A percentile compares a stretch with the other conserved stretches of the same genome.
phyloP scores from a whole-genome alignment of 2,113 vertebrate genomes.

The Galemys pyrenaicus region DNA sequence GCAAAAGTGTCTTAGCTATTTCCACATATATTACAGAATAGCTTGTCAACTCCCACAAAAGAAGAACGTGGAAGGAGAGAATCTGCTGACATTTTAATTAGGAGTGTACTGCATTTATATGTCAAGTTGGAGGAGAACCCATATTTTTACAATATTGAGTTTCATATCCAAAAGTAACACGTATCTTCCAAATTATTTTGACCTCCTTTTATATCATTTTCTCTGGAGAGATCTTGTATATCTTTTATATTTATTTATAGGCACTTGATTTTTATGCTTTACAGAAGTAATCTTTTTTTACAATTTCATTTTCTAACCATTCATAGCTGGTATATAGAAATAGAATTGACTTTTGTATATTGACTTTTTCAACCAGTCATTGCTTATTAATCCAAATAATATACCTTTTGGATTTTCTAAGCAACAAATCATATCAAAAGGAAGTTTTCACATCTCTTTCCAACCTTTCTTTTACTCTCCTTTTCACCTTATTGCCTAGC shows the following conservation, averaged over 20 bases:
- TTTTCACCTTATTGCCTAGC: neutral
- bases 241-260: conserved; percentile 42
- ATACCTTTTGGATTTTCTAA: neutral
- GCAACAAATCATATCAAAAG: neutral
- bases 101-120: neutral
- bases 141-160: conserved; percentile 46
- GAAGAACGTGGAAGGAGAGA: neutral
- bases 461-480: neutral
- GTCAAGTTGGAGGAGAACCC: neutral
- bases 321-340: conserved; percentile 36
- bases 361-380: conserved; percentile 25
- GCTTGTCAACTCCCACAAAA: neutral
- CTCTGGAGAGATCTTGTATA: neutral
- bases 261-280: conserved; percentile 38
- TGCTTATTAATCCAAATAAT: conserved; percentile 32
- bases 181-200: conserved; percentile 38
- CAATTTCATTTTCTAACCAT: conserved; percentile 53
- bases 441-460: neutral
- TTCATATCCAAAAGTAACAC: conserved; percentile 2
- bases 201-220: conserved; percentile 18
- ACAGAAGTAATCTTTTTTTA: conserved; percentile 17
- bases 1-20: conserved; percentile 17
- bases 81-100: conserved; percentile 25
- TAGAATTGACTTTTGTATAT: conserved; percentile 21
- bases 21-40: neutral